Conservation (phyloP, 1,140 invertebrate genomes). For the Drosophila arizonae region DNA sequence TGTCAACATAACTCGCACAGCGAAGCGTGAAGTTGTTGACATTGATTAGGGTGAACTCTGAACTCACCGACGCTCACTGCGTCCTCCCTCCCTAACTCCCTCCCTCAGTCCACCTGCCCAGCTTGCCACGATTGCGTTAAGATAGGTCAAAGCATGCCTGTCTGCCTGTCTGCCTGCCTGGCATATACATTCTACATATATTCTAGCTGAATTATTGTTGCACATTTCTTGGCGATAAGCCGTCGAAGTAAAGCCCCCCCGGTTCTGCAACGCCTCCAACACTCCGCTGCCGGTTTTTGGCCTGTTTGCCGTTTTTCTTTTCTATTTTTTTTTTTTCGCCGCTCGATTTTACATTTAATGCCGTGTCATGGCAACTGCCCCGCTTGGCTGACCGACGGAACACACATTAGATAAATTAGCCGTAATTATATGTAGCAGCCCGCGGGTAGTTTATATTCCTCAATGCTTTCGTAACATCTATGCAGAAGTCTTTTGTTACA, state of each 20-base stretch:
- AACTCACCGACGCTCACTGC: conserved; percentile 8
- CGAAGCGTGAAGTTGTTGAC: conserved; percentile 72
- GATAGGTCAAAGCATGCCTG: conserved; percentile 7
- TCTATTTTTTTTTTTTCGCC: conserved; percentile 10
- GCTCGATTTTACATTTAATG: conserved; percentile 53
- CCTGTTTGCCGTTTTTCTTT: conserved; percentile 8
- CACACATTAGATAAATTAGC: conserved; percentile 68
- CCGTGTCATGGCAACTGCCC: conserved; percentile 49
- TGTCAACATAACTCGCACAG: conserved; percentile 53
- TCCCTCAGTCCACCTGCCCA: conserved; percentile 6
- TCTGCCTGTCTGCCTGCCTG: neutral
- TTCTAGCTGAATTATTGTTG: conserved; percentile 44
- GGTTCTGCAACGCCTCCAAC: neutral
- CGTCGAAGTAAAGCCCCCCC: conserved; percentile 22
- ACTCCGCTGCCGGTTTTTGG: conserved; percentile 20
- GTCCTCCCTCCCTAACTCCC: neutral
- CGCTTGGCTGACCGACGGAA: conserved; percentile 49
- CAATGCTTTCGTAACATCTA: neutral
- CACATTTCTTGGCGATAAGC: conserved; percentile 52
- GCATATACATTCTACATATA: neutral
- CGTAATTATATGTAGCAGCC: conserved; percentile 44
- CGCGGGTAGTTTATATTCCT: neutral
- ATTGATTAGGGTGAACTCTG: conserved; percentile 67
- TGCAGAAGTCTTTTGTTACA: no score
- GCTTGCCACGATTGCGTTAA: conserved; percentile 4